A percentile compares a stretch with the other conserved stretches of the same genome.
Evolutionary conservation across 2,797 vertebrate species (phyloP).

Genomic region (Neosilurus hyrtlii): DNA sequence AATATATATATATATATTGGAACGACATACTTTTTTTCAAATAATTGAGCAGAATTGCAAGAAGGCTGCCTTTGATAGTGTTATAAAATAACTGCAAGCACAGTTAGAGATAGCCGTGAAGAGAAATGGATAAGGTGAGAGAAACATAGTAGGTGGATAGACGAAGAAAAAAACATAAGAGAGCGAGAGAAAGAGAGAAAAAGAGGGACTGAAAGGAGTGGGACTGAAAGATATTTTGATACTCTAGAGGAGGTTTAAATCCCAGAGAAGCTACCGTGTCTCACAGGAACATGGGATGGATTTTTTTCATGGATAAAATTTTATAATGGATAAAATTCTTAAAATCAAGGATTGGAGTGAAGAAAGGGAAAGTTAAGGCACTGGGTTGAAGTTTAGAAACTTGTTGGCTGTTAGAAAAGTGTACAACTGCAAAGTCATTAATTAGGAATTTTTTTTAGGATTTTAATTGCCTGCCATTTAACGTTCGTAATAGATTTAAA

Average conservation of each 20-base stretch:
- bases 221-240: not conserved
- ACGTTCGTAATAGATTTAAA: not conserved
- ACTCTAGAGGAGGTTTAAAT: constrained; percentile 10
- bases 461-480: constrained; percentile 16
- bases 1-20: too few species aligned
- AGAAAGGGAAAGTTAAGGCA: not conserved
- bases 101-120: constrained; percentile 27
- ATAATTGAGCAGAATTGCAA: constrained; percentile 65
- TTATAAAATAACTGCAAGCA: constrained; percentile 45
- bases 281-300: not conserved
- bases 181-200: not conserved
- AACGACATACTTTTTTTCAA: constrained; percentile 55
- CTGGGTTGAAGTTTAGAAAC: not conserved
- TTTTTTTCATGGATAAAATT: too few species aligned
- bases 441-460: constrained; percentile 3
- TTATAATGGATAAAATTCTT: not conserved
- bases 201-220: constrained; percentile 10
- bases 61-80: constrained; percentile 64
- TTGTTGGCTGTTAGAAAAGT: constrained; percentile 5
- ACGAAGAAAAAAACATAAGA: not conserved
- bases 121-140: constrained; percentile 18
- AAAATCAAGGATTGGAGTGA: not conserved
- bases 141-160: not conserved
- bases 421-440: not conserved
- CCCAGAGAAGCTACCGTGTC: constrained; percentile 12